A percentile compares a stretch with the other conserved stretches of the same genome.
These are phyloP conservation scores for Hirtodrosophila cameraria DNA, from an alignment of 2,888 invertebrate genomes.

Conservation along the genomic window DNA sequence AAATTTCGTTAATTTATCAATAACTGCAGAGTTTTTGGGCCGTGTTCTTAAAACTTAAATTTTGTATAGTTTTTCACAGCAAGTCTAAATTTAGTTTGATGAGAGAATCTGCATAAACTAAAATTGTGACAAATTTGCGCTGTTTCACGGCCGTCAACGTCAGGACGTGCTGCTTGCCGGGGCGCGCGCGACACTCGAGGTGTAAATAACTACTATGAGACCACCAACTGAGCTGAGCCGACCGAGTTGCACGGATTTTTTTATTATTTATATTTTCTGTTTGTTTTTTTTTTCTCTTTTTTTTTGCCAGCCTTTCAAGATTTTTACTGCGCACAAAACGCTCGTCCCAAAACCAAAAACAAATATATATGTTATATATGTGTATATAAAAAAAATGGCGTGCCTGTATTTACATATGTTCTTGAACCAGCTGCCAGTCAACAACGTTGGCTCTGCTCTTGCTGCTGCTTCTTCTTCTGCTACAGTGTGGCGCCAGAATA, in stretches of 20 bases:
- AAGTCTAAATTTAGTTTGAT: too few species aligned
- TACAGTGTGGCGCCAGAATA: constrained; percentile 45
- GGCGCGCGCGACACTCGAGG: constrained; percentile 63
- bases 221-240: constrained; percentile 39
- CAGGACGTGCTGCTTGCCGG: constrained; percentile 30
- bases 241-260: constrained; percentile 50
- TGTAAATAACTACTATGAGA: constrained; percentile 57
- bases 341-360: constrained; percentile 37
- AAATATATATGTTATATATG: too few species aligned
- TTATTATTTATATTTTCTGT: constrained; percentile 4
- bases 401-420: constrained; percentile 76
- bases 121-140: constrained; percentile 42
- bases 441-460: constrained; percentile 1
- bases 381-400: constrained; percentile 58
- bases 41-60: too few species aligned
- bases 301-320: constrained; percentile 37
- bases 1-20: too few species aligned
- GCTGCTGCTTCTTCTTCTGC: too few species aligned
- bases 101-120: constrained; percentile 9
- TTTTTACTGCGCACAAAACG: constrained; percentile 27
- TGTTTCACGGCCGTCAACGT: constrained; percentile 38
- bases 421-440: constrained; percentile 53
- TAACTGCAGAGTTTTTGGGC: too few species aligned
- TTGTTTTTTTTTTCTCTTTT: constrained; percentile 10
- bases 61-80: not conserved